These are phyloP conservation scores for Andricus curvator DNA, from an alignment of 2,888 invertebrate genomes.

Conservation along the genomic window DNA sequence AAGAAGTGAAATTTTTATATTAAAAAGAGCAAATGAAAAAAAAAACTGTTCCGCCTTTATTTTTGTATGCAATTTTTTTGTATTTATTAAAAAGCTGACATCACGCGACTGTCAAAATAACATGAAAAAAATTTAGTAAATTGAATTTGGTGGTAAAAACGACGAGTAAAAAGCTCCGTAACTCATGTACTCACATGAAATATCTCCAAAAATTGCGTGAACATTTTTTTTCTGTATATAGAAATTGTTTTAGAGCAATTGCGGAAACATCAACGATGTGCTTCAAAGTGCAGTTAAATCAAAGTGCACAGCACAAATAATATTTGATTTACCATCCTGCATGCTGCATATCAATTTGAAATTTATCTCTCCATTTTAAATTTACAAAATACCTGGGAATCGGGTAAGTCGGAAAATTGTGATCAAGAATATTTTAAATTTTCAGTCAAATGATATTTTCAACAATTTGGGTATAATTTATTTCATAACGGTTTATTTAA, in stretches of 20 bases:
- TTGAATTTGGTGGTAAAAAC: neutral
- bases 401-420: too few species aligned
- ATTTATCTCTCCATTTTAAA: neutral
- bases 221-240: neutral
- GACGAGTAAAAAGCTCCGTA: neutral
- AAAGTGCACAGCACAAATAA: neutral
- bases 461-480: too few species aligned
- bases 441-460: too few species aligned
- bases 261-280: neutral
- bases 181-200: neutral
- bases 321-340: neutral
- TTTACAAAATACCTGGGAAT: neutral
- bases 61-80: neutral
- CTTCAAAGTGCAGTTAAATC: neutral
- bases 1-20: too few species aligned
- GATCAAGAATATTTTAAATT: too few species aligned
- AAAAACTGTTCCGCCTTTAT: neutral
- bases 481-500: too few species aligned
- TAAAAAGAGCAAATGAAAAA: too few species aligned
- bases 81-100: neutral
- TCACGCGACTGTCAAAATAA: neutral
- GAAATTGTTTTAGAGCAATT: neutral
- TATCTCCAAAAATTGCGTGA: neutral
- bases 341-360: neutral
- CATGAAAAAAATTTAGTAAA: neutral